Base-by-base conservation (phyloP, 2,888 invertebrate genomes). In the Lasioglossum marginatum region DNA sequence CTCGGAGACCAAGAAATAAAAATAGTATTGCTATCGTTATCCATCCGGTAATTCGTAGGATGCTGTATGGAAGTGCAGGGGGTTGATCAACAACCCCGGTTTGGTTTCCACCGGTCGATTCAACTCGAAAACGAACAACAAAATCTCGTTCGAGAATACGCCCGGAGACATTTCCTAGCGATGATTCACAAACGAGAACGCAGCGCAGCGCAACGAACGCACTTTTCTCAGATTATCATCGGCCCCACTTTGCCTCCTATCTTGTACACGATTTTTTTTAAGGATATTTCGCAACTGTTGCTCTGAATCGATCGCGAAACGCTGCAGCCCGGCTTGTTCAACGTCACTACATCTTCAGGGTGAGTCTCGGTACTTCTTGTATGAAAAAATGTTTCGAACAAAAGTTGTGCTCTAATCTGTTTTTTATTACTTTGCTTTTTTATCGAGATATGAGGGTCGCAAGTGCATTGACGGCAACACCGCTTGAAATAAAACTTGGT, bases 161-260 rank as follows among this genome's bases (percentile, higher is more conserved):
- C 60, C 14, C 60, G 27, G 60, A 4, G 63, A 16, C 63, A 31
- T 63, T 16, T 63, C 31, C 27, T 5, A 31, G 16, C 63, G 63
- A 63, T 63, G 63, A 63, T 63, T 63, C 63, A 63, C 63, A 63
- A 63, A 63, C 63, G 63, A 16, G 63, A 27, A 63, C 63, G 52
- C 52, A 19, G 19, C 27, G 60, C 60, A 60, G 4, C 27, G 27
- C 60, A 60, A 27, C 60, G 60, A 60, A 60, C n/a, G 60, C 60
- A 27, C 2, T 31, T 63, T 31, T 63, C 16, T 31, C 27, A 16
- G 27, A 63, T 63, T 63, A 31, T 16, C 5, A 31, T 63, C 63
- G 31, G 6, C 31, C 12, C 4, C 63, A 5, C 63, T 60, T 12
- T 8, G 4, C 27, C 63, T 5, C 16, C 5, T 63, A 27, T 14